These are phyloP conservation scores for Pandemis corylana DNA, from an alignment of 2,888 invertebrate genomes.

Conservation along the genomic window DNA sequence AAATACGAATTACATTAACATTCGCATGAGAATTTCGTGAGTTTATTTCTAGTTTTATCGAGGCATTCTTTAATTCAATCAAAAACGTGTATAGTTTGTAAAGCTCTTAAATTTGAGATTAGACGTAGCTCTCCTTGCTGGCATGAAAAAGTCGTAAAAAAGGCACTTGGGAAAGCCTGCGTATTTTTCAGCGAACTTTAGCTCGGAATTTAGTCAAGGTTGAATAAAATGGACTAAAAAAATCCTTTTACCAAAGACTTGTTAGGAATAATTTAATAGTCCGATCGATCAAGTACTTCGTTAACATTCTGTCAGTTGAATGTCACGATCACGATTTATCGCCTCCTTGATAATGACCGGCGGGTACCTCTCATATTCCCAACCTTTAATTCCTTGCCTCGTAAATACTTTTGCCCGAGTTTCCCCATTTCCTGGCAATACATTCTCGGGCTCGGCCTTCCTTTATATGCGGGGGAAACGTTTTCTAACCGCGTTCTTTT, in stretches of 20 bases:
- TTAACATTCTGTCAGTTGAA: background rate
- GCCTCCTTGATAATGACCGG: slow-evolving; percentile 7
- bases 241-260: background rate
- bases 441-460: slow-evolving; percentile 30
- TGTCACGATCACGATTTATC: slow-evolving; percentile 14
- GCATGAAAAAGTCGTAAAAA: slow-evolving; percentile 1
- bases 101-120: background rate
- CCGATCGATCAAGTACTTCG: background rate
- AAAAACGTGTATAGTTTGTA: background rate
- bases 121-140: background rate
- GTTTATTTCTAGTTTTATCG: background rate
- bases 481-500: slow-evolving; percentile 38
- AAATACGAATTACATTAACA: slow-evolving; percentile 29
- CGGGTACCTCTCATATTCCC: slow-evolving; percentile 22
- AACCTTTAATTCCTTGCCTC: slow-evolving; percentile 32
- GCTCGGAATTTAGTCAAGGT: background rate
- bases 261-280: background rate
- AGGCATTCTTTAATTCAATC: background rate
- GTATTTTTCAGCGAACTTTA: background rate
- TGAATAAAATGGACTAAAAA: background rate
- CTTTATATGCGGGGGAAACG: slow-evolving; percentile 38
- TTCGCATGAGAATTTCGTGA: background rate
- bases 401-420: slow-evolving; percentile 38
- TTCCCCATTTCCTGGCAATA: slow-evolving; percentile 42
- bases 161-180: background rate